Base-by-base conservation (phyloP, 2,888 invertebrate genomes). In the Noctua comes region DNA sequence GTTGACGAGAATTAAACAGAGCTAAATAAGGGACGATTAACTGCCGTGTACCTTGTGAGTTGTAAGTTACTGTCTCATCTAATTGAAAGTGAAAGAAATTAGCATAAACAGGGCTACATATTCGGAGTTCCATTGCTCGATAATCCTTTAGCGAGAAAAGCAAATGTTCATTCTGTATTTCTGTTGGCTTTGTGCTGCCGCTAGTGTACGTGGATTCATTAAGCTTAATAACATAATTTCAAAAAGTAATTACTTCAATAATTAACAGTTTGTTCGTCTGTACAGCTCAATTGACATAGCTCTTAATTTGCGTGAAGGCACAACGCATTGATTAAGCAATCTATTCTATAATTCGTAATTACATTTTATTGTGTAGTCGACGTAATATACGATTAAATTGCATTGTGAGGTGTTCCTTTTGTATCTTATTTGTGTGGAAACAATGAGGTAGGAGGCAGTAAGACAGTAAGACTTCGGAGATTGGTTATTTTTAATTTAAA, bases 141-240 rank as follows among this genome's bases (percentile, higher is more conserved):
- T 83, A 84, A 79, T 72, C 68, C n/a, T 64, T 70, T 57, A 62
- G 48, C 64, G 69, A 78, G 82, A 76, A 79, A 77, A 73, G 70
- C 83, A 77, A 76, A 76, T 76, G 85, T 81, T 76, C 48, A 69
- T 86, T 82, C 72, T 54, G 77, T 59, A 65, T 71, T 79, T 78
- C 73, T 69, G 76, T 64, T 65, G 79, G 62, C 87, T 88, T 87
- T 87, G 85, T 81, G 62, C 27, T 77, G 81, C 87, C 87, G 87
- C 82, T 62, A 31, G 46, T 82, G 24, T 68, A 76, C 59, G 36
- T 65, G 18, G 68, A 81, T 89, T 93, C 92, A 94, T 93, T 92
- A 93, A 87, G 88, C 88, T 88, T 94, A 93, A 94, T 94, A 93
- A 92, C 92, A 92, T 94, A 91, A 94, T 94, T 93, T 91, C 88